A percentile compares a stretch with the other conserved stretches of the same genome.
These are phyloP conservation scores for Oikopleura dioica DNA, from an alignment of 23 tunicate genomes.

Conservation along the genomic window DNA sequence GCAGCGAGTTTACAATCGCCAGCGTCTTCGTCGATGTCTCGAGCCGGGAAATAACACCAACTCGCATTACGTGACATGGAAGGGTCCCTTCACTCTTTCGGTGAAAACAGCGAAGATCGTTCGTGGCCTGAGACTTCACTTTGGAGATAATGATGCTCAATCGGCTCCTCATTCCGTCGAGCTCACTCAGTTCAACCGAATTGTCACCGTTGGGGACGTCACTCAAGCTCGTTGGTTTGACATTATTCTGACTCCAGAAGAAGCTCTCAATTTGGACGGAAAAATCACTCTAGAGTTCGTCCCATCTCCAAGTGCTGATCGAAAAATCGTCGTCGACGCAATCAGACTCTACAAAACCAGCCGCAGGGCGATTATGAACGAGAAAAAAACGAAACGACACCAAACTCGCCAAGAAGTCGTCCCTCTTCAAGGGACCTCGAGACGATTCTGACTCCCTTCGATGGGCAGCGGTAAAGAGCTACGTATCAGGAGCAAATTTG, in stretches of 20 bases:
- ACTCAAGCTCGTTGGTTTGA: constrained; percentile 67
- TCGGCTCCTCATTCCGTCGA: background rate
- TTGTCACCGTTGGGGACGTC: constrained; percentile 10
- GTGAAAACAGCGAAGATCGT: background rate
- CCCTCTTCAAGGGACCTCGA: too few relatives aligned
- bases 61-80: constrained; percentile 57
- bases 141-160: constrained; percentile 19
- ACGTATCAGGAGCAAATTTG: too few relatives aligned
- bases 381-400: background rate
- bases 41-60: constrained; percentile 16
- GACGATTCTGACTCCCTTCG: too few relatives aligned
- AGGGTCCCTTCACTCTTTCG: background rate
- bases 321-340: background rate
- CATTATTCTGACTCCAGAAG: constrained; percentile 48
- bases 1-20: constrained; percentile 52
- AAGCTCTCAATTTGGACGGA: constrained; percentile 12
- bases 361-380: background rate
- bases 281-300: background rate
- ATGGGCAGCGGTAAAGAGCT: too few relatives aligned
- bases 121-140: constrained; percentile 5
- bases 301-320: background rate
- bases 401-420: background rate
- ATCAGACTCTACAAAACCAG: background rate
- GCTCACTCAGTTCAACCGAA: background rate
- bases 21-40: constrained; percentile 16